Evolutionary conservation across 2,797 vertebrate genomes (phyloP).

Genomic region (Delichon dasypus): DNA sequence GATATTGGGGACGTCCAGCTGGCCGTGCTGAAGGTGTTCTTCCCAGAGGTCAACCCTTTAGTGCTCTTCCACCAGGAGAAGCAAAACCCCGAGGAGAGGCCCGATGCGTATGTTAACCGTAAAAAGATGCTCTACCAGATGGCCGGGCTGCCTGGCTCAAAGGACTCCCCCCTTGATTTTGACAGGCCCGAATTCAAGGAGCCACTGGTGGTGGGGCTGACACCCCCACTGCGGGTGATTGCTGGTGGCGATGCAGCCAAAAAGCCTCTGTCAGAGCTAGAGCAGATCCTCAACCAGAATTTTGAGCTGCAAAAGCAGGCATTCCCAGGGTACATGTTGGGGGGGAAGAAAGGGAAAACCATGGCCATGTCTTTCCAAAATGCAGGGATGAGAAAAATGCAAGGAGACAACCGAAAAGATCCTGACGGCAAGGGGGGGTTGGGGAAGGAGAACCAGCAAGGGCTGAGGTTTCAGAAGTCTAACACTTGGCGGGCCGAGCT

Average conservation of each 20-base stretch:
- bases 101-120: conserved; percentile 45
- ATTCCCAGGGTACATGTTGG: conserved; percentile 33
- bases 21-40: conserved; percentile 53
- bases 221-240: conserved; percentile 41
- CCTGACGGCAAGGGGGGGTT: neutral
- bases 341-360: conserved; percentile 59
- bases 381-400: conserved; percentile 47
- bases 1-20: conserved; percentile 31
- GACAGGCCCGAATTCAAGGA: conserved; percentile 62
- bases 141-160: conserved; percentile 45
- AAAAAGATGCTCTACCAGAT: conserved; percentile 69
- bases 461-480: conserved; percentile 51
- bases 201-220: conserved; percentile 52
- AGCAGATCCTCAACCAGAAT: conserved; percentile 64
- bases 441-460: conserved; percentile 64
- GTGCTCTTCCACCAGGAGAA: conserved; percentile 68
- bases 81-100: conserved; percentile 56
- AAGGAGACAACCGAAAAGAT: conserved; percentile 60
- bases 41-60: conserved; percentile 63
- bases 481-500: conserved; percentile 53
- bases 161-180: conserved; percentile 37
- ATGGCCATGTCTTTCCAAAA: conserved; percentile 19
- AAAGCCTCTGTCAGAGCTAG: conserved; percentile 41
- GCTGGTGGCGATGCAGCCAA: conserved; percentile 51
- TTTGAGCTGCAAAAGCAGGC: conserved; percentile 66